These are phyloP conservation scores for Pluvialis apricaria DNA, from an alignment of 2,113 vertebrate genomes.

Conservation along the genomic window DNA sequence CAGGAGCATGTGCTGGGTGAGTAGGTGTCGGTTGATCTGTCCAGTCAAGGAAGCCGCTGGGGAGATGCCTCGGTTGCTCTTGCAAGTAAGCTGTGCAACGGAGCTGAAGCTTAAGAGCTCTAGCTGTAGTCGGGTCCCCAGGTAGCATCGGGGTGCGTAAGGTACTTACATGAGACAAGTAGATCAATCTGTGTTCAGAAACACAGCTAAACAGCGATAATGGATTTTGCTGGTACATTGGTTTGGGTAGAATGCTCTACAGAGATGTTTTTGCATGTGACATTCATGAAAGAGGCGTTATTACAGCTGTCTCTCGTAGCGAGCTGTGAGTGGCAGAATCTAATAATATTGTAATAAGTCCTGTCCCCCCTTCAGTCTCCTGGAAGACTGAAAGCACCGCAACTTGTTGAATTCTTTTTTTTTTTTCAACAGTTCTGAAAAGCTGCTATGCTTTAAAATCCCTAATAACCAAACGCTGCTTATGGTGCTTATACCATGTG, in stretches of 20 bases:
- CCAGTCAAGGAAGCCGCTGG: accelerated
- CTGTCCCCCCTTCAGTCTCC: neutral
- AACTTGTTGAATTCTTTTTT: neutral
- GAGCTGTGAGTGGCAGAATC: neutral
- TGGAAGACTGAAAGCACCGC: neutral
- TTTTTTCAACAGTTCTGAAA: neutral
- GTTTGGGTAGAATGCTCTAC: neutral
- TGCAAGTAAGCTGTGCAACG: accelerated
- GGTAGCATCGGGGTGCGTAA: neutral
- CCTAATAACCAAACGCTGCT: neutral
- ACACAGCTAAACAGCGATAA: neutral
- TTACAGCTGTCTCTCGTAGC: neutral
- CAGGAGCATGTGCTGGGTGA: accelerated
- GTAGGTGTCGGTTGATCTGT: neutral
- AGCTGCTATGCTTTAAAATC: neutral
- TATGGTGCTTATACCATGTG: neutral
- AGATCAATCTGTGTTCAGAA: neutral
- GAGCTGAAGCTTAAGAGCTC: neutral
- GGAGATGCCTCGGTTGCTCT: neutral
- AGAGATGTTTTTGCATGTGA: neutral
- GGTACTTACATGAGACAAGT: neutral
- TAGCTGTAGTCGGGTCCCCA: neutral
- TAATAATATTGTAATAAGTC: neutral
- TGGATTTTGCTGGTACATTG: neutral
- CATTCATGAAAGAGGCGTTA: neutral